phyloP scores from a whole-genome alignment of 2,113 vertebrate species.

The Sprattus sprattus region DNA sequence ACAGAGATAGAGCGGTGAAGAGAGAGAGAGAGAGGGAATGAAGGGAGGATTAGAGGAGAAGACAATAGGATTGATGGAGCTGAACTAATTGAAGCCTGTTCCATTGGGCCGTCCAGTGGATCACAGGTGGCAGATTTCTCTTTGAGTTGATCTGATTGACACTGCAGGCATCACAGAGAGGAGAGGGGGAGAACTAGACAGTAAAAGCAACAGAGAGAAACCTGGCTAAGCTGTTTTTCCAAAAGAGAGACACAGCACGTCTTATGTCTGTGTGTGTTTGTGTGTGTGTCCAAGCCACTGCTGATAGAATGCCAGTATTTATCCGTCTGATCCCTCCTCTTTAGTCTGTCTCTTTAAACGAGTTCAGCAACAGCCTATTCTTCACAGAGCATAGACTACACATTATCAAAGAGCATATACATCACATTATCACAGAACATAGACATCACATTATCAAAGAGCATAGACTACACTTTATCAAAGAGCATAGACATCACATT shows the following conservation, averaged over 20 bases:
- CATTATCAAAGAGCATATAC: background rate
- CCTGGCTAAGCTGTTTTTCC: no score
- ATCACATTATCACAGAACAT: no score
- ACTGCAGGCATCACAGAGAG: background rate
- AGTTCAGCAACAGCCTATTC: background rate
- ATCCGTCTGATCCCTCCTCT: background rate
- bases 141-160: background rate
- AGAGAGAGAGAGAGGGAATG: background rate
- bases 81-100: background rate
- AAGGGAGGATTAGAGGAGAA: background rate
- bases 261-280: background rate
- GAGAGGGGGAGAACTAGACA: background rate
- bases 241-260: no score
- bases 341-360: background rate
- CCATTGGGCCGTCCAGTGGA: background rate
- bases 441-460: no score
- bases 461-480: no score
- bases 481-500: no score
- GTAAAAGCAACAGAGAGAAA: background rate
- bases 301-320: background rate
- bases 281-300: background rate
- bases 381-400: background rate
- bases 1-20: no score
- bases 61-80: background rate
- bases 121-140: background rate